phyloP scores from a whole-genome alignment of 2,888 invertebrate genomes.

The Lasioglossum morio region DNA sequence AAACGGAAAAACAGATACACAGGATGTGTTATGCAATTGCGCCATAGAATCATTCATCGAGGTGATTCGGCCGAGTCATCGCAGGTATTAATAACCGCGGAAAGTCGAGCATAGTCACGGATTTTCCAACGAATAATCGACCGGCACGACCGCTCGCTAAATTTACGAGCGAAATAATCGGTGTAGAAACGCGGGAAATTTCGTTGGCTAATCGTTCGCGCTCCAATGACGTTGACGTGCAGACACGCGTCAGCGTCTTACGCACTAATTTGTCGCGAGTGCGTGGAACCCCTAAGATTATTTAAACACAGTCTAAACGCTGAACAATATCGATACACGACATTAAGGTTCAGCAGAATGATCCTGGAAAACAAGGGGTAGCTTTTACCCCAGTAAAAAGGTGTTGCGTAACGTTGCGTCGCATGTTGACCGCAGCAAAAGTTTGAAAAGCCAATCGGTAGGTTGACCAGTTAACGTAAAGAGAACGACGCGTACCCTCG shows the following conservation, averaged over 20 bases:
- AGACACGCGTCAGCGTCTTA: neutral
- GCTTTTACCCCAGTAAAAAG: neutral
- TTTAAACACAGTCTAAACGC: neutral
- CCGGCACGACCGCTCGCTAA: neutral
- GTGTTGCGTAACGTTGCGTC: neutral
- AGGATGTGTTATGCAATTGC: constrained; percentile 46
- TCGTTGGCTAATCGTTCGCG: neutral
- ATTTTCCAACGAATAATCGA: constrained; percentile 38
- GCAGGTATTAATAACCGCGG: constrained; percentile 29
- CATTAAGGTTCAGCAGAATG: neutral
- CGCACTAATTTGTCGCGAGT: neutral
- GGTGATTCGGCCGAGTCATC: constrained; percentile 10
- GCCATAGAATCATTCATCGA: constrained; percentile 34
- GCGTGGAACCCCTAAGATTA: neutral
- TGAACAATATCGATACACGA: neutral
- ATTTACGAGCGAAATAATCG: neutral
- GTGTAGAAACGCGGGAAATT: neutral
- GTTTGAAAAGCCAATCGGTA: neutral
- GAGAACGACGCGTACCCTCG: neutral
- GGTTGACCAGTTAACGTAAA: neutral
- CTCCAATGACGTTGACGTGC: neutral
- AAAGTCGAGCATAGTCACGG: constrained; percentile 18
- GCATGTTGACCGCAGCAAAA: neutral
- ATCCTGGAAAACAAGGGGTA: neutral
- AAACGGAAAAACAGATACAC: neutral